Conservation (phyloP, 2,113 vertebrate genomes). For the Ammodytes marinus region DNA sequence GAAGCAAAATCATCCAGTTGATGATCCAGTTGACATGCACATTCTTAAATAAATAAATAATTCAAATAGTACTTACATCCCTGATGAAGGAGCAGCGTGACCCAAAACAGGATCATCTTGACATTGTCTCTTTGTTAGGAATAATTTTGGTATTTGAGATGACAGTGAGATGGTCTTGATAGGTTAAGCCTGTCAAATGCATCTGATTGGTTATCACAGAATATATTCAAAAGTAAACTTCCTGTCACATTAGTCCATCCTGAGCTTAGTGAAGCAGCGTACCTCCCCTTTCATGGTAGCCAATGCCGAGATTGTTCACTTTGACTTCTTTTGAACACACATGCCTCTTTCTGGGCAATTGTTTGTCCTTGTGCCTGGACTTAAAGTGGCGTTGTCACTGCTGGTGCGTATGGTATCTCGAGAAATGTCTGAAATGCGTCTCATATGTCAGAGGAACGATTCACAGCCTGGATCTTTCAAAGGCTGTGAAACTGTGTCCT, state of each 20-base stretch:
- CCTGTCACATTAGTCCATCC: not conserved
- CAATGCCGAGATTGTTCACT: not conserved
- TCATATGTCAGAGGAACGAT: no score
- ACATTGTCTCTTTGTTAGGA: not conserved
- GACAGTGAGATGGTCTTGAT: not conserved
- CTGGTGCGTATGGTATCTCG: no score
- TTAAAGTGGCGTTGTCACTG: no score
- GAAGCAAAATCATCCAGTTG: not conserved
- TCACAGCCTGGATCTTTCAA: no score
- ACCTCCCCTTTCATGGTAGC: not conserved
- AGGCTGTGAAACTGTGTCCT: no score
- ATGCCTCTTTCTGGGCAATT: no score
- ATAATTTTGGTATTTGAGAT: not conserved
- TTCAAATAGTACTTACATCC: conserved; percentile 4
- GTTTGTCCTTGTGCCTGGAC: no score
- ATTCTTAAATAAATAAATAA: not conserved
- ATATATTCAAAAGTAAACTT: not conserved
- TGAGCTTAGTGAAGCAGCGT: not conserved
- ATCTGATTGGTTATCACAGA: conserved; percentile 40
- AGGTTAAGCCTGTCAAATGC: not conserved
- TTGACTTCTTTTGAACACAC: no score
- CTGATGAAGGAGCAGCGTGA: conserved; percentile 9
- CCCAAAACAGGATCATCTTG: conserved; percentile 22
- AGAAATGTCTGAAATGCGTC: no score
- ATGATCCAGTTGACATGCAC: not conserved